Evolutionary conservation across 2,888 invertebrate genomes (phyloP).

Genomic region (Drosophila bunnanda): DNA sequence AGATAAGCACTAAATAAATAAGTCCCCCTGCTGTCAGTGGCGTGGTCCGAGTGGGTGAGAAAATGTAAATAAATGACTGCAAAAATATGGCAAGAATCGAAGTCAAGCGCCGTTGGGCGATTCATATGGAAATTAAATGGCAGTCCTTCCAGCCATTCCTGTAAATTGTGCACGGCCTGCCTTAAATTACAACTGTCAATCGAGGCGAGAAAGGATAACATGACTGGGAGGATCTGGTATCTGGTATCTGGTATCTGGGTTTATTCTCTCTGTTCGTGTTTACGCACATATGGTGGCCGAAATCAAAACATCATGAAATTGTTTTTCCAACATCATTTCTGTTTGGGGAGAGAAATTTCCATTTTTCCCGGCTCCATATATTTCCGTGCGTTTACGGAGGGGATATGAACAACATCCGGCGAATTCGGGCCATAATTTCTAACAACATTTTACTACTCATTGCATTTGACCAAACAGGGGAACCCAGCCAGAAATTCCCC

Average conservation of each 20-base stretch:
- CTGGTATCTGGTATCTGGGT: conserved; percentile 1
- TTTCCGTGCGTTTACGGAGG: conserved; percentile 82
- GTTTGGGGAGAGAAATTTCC: conserved; percentile 53
- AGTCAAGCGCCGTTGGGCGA: conserved; percentile 46
- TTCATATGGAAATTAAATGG: conserved; percentile 53
- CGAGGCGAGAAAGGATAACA: conserved; percentile 50
- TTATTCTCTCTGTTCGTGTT: conserved; percentile 33
- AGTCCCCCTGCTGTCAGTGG: conserved; percentile 40
- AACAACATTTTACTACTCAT: conserved; percentile 80
- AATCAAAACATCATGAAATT: conserved; percentile 79
- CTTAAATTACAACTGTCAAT: conserved; percentile 75
- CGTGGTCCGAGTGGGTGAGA: conserved; percentile 21
- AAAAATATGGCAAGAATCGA: conserved; percentile 67
- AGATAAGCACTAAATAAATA: conserved; percentile 81
- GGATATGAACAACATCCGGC: conserved; percentile 83
- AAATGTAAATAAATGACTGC: conserved; percentile 78
- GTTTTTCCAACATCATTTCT: conserved; percentile 77
- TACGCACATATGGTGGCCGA: conserved; percentile 70
- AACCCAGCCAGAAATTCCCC: conserved; percentile 13
- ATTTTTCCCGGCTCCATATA: conserved; percentile 59
- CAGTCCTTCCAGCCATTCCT: conserved; percentile 27
- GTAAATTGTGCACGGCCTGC: conserved; percentile 60
- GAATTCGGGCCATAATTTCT: conserved; percentile 71
- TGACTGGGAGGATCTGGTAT: conserved; percentile 7
- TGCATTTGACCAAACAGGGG: conserved; percentile 73